Base-by-base conservation (phyloP, 2,888 invertebrate genomes). In the Mythimna lalbum region DNA sequence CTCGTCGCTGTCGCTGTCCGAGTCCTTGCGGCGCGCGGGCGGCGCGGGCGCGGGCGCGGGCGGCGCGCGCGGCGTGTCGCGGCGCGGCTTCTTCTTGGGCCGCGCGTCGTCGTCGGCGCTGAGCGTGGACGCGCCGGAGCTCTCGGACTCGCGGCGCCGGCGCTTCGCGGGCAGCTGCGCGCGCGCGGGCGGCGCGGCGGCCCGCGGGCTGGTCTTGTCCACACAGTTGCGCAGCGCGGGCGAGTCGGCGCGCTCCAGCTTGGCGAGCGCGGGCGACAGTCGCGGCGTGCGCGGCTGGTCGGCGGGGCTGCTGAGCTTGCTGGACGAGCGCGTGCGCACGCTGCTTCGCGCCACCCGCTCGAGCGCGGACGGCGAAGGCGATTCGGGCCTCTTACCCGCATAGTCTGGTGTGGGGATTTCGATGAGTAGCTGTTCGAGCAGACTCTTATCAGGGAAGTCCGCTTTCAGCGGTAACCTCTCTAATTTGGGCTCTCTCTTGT, bases 1-100 rank as follows among this genome's bases (percentile, higher is more conserved):
- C 93, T 98, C 98, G 90, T 98, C 98, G 80, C 97, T 97, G 88
- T 98, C 98, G 63, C 98, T 98, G 87, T 97, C 97, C 53, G 97
- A 97, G 85, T 98, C 98, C 88, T 97, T 97, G 85, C 96, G 94
- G 93, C 96, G 95, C 88, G 89, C 94, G 88, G 83, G 96, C 94
- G 83, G 96, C 90, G 82, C 96, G 94, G 67, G 77, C 43, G 90
- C 94, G 86, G 91, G 88, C 17, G 86, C 86, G 90, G 86, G 96
- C 93, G 86, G 96, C 89, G 86, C 96, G 94, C 95, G 96, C 93
- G 89, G 96, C 93, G 91, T 93, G 47, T 88, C 76, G 14, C 91
- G 86, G 19, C 93, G 89, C 69, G 94, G 93, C 77, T 95, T 95
- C 87, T 95, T 95, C 87, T 93, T 93, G 53, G 90, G 90, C 86